These are phyloP conservation scores for Cardiocondyla obscurior DNA, from an alignment of 1,140 invertebrate genomes.

Conservation along the genomic window DNA sequence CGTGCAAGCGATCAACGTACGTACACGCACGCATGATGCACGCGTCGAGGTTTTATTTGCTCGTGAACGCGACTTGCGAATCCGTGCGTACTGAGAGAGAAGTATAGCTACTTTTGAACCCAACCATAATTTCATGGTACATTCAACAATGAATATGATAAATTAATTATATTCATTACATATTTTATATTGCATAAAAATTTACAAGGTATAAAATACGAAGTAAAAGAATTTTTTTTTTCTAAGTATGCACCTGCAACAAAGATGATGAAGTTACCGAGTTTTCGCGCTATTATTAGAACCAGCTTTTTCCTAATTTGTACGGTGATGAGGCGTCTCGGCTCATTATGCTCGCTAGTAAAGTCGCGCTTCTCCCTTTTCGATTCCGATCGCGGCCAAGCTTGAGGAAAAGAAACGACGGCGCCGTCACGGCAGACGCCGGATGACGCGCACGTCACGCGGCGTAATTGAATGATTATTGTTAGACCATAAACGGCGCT, in stretches of 20 bases:
- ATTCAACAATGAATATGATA: no score
- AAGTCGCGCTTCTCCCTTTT: not conserved
- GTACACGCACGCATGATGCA: slow-evolving; percentile 41
- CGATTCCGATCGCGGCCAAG: slow-evolving; percentile 13
- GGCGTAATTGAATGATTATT: slow-evolving; percentile 77
- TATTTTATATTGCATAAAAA: no score
- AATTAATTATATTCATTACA: no score
- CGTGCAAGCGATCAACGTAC: slow-evolving; percentile 59
- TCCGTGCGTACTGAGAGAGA: no score
- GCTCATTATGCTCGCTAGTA: slow-evolving; percentile 25
- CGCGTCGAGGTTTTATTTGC: slow-evolving; percentile 11
- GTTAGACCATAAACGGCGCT: slow-evolving; percentile 66
- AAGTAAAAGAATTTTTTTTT: no score
- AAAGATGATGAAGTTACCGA: not conserved
- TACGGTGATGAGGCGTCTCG: slow-evolving; percentile 38
- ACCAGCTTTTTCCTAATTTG: slow-evolving; percentile 33
- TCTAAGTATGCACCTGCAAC: not conserved
- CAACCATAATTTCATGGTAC: no score
- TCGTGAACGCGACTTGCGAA: slow-evolving; percentile 35
- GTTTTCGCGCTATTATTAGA: slow-evolving; percentile 26
- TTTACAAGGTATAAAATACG: no score
- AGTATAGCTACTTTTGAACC: no score
- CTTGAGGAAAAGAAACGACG: slow-evolving; percentile 32
- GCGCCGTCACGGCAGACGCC: slow-evolving; percentile 48
- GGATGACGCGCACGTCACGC: slow-evolving; percentile 68